Conservation (phyloP, 2,888 invertebrate genomes). For the Agrochola litura region DNA sequence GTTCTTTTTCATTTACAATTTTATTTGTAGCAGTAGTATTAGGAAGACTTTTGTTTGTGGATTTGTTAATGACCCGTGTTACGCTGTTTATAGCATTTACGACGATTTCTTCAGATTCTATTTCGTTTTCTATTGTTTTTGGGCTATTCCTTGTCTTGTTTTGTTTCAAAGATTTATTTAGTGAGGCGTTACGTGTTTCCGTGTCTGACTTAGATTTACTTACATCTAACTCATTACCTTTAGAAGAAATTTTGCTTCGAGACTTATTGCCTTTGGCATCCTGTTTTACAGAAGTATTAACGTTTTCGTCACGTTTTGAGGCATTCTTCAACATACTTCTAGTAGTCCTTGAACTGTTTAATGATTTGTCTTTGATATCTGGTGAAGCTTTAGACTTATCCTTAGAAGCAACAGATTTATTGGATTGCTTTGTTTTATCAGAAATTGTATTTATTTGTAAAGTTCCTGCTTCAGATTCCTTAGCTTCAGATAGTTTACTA, state of each 20-base stretch:
- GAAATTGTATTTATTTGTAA: slow-evolving; percentile 46
- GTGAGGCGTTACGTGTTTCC: slow-evolving; percentile 2
- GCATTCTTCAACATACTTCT: slow-evolving; percentile 56
- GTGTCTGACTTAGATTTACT: slow-evolving; percentile 11
- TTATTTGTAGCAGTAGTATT: slow-evolving; percentile 28
- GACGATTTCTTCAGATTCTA: slow-evolving; percentile 4
- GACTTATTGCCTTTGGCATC: slow-evolving; percentile 29
- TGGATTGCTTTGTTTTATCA: slow-evolving; percentile 68
- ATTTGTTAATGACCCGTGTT: slow-evolving; percentile 38
- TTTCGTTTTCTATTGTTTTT: slow-evolving; percentile 23
- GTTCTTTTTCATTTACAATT: slow-evolving; percentile 38
- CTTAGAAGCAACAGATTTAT: slow-evolving; percentile 67
- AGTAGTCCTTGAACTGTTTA: slow-evolving; percentile 54
- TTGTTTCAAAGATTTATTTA: slow-evolving; percentile 32
- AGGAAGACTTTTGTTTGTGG: slow-evolving; percentile 26
- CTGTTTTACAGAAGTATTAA: slow-evolving; percentile 19
- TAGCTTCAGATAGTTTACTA: slow-evolving; percentile 74
- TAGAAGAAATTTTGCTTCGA: slow-evolving; percentile 9
- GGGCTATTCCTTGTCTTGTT: slow-evolving; percentile 34
- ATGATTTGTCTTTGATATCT: slow-evolving; percentile 34
- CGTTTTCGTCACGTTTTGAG: slow-evolving; percentile 42
- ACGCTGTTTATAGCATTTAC: slow-evolving; percentile 12
- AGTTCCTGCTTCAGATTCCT: slow-evolving; percentile 67
- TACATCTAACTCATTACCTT: slow-evolving; percentile 16
- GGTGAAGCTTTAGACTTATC: slow-evolving; percentile 63